Evolutionary conservation across 2,797 vertebrate genomes (phyloP).

Genomic region (Dallia pectoralis): DNA sequence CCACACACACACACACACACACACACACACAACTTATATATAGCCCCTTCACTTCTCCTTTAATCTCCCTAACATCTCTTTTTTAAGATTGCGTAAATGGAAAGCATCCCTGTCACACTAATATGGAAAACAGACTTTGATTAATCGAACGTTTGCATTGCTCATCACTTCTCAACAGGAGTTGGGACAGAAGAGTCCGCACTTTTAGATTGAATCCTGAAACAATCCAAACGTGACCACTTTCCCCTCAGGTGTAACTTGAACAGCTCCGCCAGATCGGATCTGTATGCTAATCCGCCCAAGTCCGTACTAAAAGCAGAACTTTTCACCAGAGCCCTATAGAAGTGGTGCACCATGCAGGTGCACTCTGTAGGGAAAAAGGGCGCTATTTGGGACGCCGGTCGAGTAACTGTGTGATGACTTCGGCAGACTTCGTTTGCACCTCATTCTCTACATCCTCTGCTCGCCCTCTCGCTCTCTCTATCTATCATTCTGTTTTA

Average conservation of each 20-base stretch:
- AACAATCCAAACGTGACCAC: background rate
- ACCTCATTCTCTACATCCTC: too few species aligned
- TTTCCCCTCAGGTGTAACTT: background rate
- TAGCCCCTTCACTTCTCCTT: background rate
- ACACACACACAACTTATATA: background rate
- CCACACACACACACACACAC: too few species aligned
- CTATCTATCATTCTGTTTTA: too few species aligned
- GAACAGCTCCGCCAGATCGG: background rate
- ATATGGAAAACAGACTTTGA: slow-evolving; percentile 7
- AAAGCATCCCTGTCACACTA: background rate
- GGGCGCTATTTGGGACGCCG: background rate
- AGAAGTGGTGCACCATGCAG: background rate
- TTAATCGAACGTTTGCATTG: background rate
- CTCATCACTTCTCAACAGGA: background rate
- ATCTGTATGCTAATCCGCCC: background rate
- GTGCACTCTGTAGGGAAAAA: too few species aligned
- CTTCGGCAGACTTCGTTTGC: too few species aligned
- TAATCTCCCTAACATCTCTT: background rate
- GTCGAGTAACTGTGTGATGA: slow-evolving; percentile 28
- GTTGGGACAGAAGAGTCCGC: background rate
- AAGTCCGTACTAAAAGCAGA: background rate
- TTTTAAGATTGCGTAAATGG: background rate
- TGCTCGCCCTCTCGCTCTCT: too few species aligned
- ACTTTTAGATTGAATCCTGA: background rate
- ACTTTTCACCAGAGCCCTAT: background rate